Evolutionary conservation across 2,888 invertebrate species (phyloP), one percentile per base, ranked within the genome.

Genomic region (Pomacea canaliculata): DNA sequence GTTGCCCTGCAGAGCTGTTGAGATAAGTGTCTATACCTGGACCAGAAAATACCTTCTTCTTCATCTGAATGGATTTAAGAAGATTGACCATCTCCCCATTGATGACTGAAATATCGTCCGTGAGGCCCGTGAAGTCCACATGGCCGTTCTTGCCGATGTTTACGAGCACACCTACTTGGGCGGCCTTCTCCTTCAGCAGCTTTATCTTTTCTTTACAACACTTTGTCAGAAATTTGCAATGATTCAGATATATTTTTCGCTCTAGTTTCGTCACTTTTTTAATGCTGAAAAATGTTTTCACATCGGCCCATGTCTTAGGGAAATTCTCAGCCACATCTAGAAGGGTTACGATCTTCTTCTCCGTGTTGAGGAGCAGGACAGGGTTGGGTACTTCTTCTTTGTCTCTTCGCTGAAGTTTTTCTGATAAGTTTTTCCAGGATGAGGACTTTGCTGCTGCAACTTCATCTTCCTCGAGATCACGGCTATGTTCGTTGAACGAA

Each of bases 1-100:
- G 68, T 49, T 74, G 60, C 4, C 74, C 74, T 27, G 56, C 62
- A 23, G 48, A 8, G 18, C 74, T 67, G 18, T 37, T 69, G 23
- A 74, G 74, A 37, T 74, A 74, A 12, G 19, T 68, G 69, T 68
- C 69, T 7, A 62, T 49, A 23, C 74, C 74, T 18, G 68, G 74
- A 16, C 60, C 67, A 37, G 49, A 62, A 69, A 74, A 74, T 7
- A 69, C 62, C 69, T 67, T 74, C 74, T 74, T 68, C n/a, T 69
- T 62, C 10, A 48, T 48, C 48, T 69, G 37, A 67, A 74, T 74
- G 19, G 18, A 48, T 27, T 16, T 37, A 27, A 74, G 46, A 16
- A 74, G 48, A 37, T 59, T 59, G 16, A 19, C 59, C 60, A 69
- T 51, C 27, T 49, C 48, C 10, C 19, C 27, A 4, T 48, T 60